Conservation (phyloP, 35 echinoderm and acorn worm species). For the Apostichopus japonicus region DNA sequence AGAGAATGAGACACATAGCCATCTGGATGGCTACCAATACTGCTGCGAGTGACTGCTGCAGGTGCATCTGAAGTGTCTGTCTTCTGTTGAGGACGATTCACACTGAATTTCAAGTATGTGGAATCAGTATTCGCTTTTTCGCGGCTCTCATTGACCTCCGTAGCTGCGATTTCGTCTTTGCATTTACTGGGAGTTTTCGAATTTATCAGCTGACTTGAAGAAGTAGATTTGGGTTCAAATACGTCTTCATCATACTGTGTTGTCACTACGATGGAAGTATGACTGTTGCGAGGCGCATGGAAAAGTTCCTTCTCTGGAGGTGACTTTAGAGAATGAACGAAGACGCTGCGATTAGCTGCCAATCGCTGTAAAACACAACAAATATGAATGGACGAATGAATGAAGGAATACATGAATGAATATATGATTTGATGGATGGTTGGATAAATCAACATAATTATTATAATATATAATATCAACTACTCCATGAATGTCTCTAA, state of each 20-base stretch:
- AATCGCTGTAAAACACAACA: neutral
- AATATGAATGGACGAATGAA: too few relatives aligned
- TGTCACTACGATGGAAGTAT: neutral
- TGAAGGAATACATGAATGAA: too few relatives aligned
- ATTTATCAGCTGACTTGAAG: neutral
- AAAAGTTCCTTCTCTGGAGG: neutral
- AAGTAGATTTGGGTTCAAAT: neutral
- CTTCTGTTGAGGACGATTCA: neutral
- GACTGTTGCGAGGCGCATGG: neutral
- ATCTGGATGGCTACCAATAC: neutral
- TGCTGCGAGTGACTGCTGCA: neutral
- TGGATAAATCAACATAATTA: too few relatives aligned
- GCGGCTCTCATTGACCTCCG: neutral
- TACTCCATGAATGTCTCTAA: too few relatives aligned
- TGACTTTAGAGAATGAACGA: neutral
- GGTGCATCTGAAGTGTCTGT: neutral
- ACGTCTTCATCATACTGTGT: neutral
- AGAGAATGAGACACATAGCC: neutral
- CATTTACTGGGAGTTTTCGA: neutral
- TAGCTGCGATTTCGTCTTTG: neutral
- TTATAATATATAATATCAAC: too few relatives aligned
- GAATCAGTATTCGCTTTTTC: neutral
- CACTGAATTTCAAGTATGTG: neutral
- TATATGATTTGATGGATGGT: too few relatives aligned
- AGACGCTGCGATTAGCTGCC: neutral